A percentile compares a stretch with the other conserved stretches of the same genome.
Evolutionary conservation across 2,888 invertebrate genomes (phyloP).

Genomic region (Creontiades dilutus): DNA sequence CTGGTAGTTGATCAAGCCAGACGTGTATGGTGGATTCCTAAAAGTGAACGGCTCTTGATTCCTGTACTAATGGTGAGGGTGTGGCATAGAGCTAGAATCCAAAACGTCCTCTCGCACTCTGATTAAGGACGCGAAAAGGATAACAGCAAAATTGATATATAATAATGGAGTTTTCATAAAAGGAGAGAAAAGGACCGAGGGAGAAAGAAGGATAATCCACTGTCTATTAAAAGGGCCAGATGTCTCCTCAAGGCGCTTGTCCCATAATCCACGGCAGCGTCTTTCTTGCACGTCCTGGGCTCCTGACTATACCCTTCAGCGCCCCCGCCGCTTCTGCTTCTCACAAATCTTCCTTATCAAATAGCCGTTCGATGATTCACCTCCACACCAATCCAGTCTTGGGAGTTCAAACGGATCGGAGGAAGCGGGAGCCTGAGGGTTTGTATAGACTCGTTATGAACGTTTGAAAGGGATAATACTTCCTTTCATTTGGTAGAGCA

Average conservation of each 20-base stretch:
- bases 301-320: background rate
- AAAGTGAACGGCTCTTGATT: too few species aligned
- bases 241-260: conserved; percentile 58
- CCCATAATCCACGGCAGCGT: conserved; percentile 53
- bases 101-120: background rate
- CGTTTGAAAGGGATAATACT: conserved; percentile 68
- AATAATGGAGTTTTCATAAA: conserved; percentile 53
- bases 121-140: background rate
- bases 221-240: conserved; percentile 62
- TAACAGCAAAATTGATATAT: conserved; percentile 30
- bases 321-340: background rate
- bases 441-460: conserved; percentile 67
- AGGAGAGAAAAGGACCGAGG: conserved; percentile 39
- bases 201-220: conserved; percentile 57
- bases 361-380: conserved; percentile 67
- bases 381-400: conserved; percentile 47
- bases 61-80: background rate
- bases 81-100: background rate
- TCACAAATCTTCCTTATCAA: conserved; percentile 60
- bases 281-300: conserved; percentile 47
- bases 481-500: conserved; percentile 66
- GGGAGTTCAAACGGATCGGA: conserved; percentile 59
- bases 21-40: too few species aligned
- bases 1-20: too few species aligned
- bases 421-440: conserved; percentile 39